A percentile compares a stretch with the other conserved stretches of the same genome.
Evolutionary conservation across 2,888 invertebrate species (phyloP).

Genomic region (Drosophila robusta): DNA sequence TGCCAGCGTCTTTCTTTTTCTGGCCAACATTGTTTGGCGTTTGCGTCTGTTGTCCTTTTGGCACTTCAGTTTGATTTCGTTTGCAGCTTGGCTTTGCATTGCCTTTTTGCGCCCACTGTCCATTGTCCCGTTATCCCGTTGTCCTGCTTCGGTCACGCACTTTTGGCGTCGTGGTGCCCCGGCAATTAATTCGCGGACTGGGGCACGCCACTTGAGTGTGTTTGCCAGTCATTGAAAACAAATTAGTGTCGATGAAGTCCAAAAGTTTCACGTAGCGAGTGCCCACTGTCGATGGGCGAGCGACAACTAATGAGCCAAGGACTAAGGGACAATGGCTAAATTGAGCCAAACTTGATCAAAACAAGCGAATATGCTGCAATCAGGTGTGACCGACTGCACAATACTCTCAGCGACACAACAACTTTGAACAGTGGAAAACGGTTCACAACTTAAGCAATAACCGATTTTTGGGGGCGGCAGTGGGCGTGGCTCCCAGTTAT

Average conservation of each 20-base stretch:
- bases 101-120: conserved; percentile 24
- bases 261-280: conserved; percentile 18
- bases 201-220: conserved; percentile 44
- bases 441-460: too few species aligned
- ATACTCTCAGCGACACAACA: too few species aligned
- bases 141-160: conserved; percentile 59
- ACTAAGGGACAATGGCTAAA: not conserved
- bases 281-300: conserved; percentile 5
- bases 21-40: conserved; percentile 48
- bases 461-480: too few species aligned
- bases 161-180: conserved; percentile 34
- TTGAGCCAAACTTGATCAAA: not conserved
- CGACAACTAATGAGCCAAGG: not conserved
- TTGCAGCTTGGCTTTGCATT: conserved; percentile 37
- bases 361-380: not conserved
- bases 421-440: too few species aligned
- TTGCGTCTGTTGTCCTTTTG: conserved; percentile 72
- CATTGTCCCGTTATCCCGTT: conserved; percentile 26
- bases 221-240: conserved; percentile 60
- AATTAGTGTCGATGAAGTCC: conserved; percentile 72
- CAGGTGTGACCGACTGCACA: too few species aligned
- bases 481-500: too few species aligned
- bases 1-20: conserved; percentile 17
- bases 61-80: conserved; percentile 72
- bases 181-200: conserved; percentile 35